Evolutionary conservation across 2,888 invertebrate genomes (phyloP).

Genomic region (Tanytarsus gracilentus): DNA sequence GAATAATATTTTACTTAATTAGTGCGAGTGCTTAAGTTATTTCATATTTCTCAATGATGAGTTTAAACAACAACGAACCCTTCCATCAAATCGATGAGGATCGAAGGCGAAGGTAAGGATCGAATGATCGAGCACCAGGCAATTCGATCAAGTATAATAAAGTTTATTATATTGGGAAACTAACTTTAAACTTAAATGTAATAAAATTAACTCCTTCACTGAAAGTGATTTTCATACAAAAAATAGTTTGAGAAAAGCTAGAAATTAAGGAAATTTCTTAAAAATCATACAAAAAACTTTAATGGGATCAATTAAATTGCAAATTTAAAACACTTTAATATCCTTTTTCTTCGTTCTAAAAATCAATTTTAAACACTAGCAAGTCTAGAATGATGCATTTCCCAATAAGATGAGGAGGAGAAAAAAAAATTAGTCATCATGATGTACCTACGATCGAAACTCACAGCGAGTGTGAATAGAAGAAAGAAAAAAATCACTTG

Average conservation of each 20-base stretch:
- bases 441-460: too few relatives aligned
- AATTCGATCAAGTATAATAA: too few relatives aligned
- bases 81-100: constrained; percentile 23
- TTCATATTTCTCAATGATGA: background rate
- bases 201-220: too few relatives aligned
- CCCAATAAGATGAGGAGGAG: background rate
- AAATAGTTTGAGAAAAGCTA: too few relatives aligned
- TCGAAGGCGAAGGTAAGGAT: constrained; percentile 15
- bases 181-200: too few relatives aligned
- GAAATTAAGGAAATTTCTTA: too few relatives aligned
- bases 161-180: too few relatives aligned
- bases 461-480: too few relatives aligned
- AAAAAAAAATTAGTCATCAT: constrained; percentile 2
- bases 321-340: too few relatives aligned
- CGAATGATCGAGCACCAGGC: background rate
- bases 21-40: constrained; percentile 1
- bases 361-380: background rate
- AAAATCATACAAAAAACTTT: background rate
- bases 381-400: background rate
- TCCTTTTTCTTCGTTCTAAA: background rate
- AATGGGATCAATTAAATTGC: too few relatives aligned
- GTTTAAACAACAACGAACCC: constrained; percentile 19
- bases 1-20: constrained; percentile 7
- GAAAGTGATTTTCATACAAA: too few relatives aligned
- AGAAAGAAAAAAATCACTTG: constrained; percentile 5